Evolutionary conservation across 2,113 vertebrate species (phyloP), one percentile per base, ranked within the genome.

Genomic region (Vulpes vulpes): DNA sequence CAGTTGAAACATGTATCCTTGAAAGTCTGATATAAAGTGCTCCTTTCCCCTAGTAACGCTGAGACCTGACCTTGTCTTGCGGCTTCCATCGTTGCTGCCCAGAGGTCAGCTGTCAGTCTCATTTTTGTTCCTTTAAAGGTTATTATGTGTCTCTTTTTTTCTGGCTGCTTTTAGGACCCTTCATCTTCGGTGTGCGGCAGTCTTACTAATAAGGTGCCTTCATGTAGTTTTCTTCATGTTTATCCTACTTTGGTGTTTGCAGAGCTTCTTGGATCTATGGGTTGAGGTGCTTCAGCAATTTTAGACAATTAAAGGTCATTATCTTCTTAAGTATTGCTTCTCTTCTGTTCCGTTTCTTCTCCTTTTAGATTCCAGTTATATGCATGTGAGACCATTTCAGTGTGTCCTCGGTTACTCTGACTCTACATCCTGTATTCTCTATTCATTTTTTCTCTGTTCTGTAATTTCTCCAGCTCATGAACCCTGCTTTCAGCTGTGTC

Each of bases 1-100:
- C 11, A 16, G 1, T 78, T 2, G 14, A 49, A 35, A 8, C 35
- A 2, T 4, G 8, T 15, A 1, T 23, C 11, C 35, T 65, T 0
- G 14, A 9, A 59, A 19, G 2, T 14, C 67, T 53, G 14, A 11
- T n/a, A 3, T 27, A 23, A 64, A 49, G 4, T 51, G 14, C 6
- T 53, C 1, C 62, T 90, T 19, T 25, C 30, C 55, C 11, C 2
- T 30, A 22, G 0, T n/a, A 16, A 7, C 2, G 49, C 22, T 0
- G 35, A 30, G 7, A n/a, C 7, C 35, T 8, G 14, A 7, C 3
- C 32, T 16, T 11, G 2, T 55, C 57, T 55, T 49, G 27, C 8
- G 69, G n/a, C 59, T 76, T 38, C 7, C 12, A 0, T 60, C 11
- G 6, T 32, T 38, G 78, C 69, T 71, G 69, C 2, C 30, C 53